These are phyloP conservation scores for Siniperca obscura DNA, from an alignment of 2,797 vertebrate genomes.

Conservation along the genomic window DNA sequence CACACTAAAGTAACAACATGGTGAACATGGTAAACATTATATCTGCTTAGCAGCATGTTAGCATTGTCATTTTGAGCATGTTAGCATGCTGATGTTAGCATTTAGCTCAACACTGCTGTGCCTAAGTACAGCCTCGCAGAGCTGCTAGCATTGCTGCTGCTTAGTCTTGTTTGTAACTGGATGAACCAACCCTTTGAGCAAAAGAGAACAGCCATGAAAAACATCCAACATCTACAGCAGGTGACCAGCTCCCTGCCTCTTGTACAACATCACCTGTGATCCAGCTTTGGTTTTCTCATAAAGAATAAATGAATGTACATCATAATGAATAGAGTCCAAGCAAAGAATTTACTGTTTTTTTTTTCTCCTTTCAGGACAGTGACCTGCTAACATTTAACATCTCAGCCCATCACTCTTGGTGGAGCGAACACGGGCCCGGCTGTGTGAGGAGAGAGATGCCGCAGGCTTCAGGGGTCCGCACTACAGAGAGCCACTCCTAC, in stretches of 20 bases:
- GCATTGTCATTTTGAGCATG: neutral
- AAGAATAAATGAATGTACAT: slow-evolving; percentile 29
- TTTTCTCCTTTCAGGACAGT: slow-evolving; percentile 84
- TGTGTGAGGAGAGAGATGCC: slow-evolving; percentile 87
- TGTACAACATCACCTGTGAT: slow-evolving; percentile 2
- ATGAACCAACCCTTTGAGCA: slow-evolving; percentile 9
- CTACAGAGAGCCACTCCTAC: slow-evolving; percentile 87
- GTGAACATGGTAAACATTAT: neutral
- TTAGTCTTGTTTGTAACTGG: slow-evolving; percentile 17
- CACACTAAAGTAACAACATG: neutral
- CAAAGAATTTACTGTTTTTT: slow-evolving; percentile 4
- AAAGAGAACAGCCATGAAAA: slow-evolving; percentile 15
- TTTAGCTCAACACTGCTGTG: neutral
- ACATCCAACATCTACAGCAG: neutral
- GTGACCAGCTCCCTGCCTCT: slow-evolving; percentile 1
- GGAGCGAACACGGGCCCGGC: slow-evolving; percentile 91
- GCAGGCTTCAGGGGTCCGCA: slow-evolving; percentile 74
- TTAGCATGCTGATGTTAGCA: neutral
- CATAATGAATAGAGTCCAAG: slow-evolving; percentile 22
- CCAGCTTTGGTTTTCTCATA: slow-evolving; percentile 8
- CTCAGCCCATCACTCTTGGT: slow-evolving; percentile 93
- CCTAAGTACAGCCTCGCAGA: neutral
- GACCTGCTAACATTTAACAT: slow-evolving; percentile 93
- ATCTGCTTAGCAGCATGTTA: neutral
- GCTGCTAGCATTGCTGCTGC: neutral